Percentiles rank a stretch among this genome's conserved stretches.
These are phyloP conservation scores for Antrozous pallidus DNA, from an alignment of 2,797 vertebrate genomes.

Conservation along the genomic window DNA sequence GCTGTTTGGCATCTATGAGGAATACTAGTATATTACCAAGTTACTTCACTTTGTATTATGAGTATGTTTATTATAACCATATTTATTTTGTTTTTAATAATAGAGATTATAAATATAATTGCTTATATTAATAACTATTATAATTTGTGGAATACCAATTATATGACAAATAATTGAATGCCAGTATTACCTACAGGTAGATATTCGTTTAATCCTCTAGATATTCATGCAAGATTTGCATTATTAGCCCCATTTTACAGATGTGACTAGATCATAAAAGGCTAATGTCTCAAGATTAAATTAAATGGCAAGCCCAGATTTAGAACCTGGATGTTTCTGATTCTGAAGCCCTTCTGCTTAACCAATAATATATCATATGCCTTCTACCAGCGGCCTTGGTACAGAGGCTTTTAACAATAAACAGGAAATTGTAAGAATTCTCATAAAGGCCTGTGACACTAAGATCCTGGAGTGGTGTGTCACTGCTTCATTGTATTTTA, in stretches of 20 bases:
- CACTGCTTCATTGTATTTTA: not conserved
- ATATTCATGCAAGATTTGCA: not conserved
- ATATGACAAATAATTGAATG: not conserved
- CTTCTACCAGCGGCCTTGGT: not conserved
- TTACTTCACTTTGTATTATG: not conserved
- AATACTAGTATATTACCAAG: not conserved
- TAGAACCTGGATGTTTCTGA: not conserved
- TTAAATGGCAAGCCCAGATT: not conserved
- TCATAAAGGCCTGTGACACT: not conserved
- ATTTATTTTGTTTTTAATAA: not conserved
- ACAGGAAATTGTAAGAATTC: not conserved
- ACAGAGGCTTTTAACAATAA: not conserved
- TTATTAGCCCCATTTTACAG: not conserved
- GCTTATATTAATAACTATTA: not conserved
- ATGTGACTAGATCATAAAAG: conserved; percentile 9
- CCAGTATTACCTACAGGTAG: not conserved
- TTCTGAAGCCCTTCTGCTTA: not conserved
- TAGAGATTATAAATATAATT: not conserved
- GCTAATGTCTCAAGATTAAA: not conserved
- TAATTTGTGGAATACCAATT: not conserved
- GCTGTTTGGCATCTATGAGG: not conserved
- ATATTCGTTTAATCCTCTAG: not conserved
- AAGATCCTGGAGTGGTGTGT: not conserved
- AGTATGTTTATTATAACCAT: not conserved
- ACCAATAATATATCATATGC: not conserved